These are phyloP conservation scores for Phenganax marumi DNA, from an alignment of 92 coral and sea anemone species.

Conservation along the genomic window DNA sequence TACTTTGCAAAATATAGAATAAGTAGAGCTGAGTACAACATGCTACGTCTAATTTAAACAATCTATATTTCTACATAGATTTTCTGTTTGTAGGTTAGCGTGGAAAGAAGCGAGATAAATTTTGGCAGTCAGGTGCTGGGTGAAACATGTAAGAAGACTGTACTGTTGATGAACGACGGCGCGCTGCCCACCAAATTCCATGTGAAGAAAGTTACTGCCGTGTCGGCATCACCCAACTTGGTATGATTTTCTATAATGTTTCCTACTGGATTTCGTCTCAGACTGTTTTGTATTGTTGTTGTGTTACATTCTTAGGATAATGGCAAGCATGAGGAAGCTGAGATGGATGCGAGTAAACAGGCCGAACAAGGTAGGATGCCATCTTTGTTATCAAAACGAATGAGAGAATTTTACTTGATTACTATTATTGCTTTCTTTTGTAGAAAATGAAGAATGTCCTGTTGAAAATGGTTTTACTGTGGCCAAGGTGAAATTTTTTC, in stretches of 20 bases:
- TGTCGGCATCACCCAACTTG: not conserved
- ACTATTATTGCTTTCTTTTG: too few relatives aligned
- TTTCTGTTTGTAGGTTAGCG: constrained; percentile 58
- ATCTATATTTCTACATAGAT: not conserved
- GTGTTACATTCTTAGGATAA: not conserved
- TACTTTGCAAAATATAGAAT: not conserved
- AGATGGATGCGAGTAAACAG: too few relatives aligned
- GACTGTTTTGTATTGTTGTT: not conserved
- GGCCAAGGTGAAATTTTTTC: constrained; percentile 9
- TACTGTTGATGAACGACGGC: constrained; percentile 77
- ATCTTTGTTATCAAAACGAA: too few relatives aligned
- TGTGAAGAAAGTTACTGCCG: constrained; percentile 69
- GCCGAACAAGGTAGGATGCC: too few relatives aligned
- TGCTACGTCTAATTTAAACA: too few relatives aligned
- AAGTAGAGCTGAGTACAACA: too few relatives aligned
- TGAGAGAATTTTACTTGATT: too few relatives aligned
- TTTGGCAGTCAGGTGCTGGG: constrained; percentile 95
- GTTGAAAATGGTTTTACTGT: constrained; percentile 6
- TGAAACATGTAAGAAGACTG: constrained; percentile 75
- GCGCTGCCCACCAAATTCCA: constrained; percentile 85
- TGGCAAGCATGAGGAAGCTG: not conserved
- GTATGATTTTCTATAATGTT: constrained; percentile 4
- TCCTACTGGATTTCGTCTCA: not conserved
- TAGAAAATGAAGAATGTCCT: not conserved
- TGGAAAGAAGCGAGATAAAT: constrained; percentile 74